Evolutionary conservation across 2,797 vertebrate genomes (phyloP).

Genomic region (Steatocranus sp.): DNA sequence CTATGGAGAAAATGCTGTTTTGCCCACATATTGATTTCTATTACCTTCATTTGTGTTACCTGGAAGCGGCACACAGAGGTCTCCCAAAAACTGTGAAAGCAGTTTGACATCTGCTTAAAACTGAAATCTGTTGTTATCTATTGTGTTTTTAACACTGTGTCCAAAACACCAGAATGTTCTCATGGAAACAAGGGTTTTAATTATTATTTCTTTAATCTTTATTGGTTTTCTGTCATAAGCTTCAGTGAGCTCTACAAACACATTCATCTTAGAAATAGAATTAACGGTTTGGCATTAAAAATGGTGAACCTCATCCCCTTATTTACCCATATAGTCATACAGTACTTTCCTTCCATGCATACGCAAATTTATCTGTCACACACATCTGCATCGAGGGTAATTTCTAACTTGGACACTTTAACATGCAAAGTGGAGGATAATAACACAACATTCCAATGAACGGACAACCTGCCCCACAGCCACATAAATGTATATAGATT

Average conservation of each 20-base stretch:
- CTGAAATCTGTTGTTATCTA: not conserved
- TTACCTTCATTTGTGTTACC: not conserved
- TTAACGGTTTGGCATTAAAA: accelerated
- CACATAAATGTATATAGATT: not conserved
- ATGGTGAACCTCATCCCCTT: not conserved
- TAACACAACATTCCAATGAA: not conserved
- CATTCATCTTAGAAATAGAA: not conserved
- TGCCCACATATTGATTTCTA: accelerated
- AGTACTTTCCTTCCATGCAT: not conserved
- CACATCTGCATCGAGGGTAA: accelerated
- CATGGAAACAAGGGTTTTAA: not conserved
- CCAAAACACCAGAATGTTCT: not conserved
- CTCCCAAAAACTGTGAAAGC: not conserved
- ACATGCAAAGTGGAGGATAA: not conserved
- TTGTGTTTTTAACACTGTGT: not conserved
- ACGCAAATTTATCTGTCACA: not conserved
- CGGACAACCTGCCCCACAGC: not conserved
- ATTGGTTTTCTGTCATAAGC: not conserved
- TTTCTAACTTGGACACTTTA: not conserved
- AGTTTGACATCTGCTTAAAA: not conserved
- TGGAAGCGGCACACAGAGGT: accelerated
- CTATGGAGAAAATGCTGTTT: not conserved
- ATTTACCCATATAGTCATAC: not conserved
- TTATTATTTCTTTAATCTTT: not conserved
- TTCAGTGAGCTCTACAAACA: not conserved